Percentiles rank a stretch among this genome's conserved stretches.
Evolutionary conservation across 2,888 invertebrate genomes (phyloP).

Genomic region (Campoplex capitator): DNA sequence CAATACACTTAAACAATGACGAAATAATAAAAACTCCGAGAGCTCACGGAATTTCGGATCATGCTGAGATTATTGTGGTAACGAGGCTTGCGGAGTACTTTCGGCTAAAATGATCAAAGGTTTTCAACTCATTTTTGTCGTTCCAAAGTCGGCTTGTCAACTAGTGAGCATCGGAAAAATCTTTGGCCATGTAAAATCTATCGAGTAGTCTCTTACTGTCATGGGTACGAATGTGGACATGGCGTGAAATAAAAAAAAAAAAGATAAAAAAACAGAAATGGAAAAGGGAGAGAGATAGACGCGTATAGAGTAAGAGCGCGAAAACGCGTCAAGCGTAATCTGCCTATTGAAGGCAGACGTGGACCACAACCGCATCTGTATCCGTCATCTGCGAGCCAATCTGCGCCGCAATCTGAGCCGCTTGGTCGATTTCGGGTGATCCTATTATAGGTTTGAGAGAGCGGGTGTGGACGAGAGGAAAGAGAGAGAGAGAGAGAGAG

Average conservation of each 20-base stretch:
- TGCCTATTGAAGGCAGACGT: constrained; percentile 76
- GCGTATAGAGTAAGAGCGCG: constrained; percentile 35
- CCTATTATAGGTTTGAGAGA: constrained; percentile 81
- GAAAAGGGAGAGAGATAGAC: constrained; percentile 20
- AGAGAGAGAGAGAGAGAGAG: constrained; percentile 43
- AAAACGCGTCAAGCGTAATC: constrained; percentile 77
- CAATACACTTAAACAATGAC: too few species aligned
- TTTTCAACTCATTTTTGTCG: not conserved
- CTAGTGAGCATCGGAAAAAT: not conserved
- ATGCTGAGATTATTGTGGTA: not conserved
- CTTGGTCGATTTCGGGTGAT: constrained; percentile 81
- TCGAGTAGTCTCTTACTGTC: not conserved
- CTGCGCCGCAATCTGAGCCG: constrained; percentile 79
- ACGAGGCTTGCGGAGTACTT: not conserved
- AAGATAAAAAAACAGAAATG: constrained; percentile 1
- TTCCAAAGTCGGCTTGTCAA: not conserved
- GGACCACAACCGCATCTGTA: constrained; percentile 77
- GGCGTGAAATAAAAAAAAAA: not conserved
- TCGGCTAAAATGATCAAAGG: not conserved
- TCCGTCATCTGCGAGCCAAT: constrained; percentile 80
- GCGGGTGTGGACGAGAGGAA: constrained; percentile 71
- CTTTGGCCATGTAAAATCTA: not conserved
- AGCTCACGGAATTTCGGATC: too few species aligned
- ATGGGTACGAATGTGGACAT: not conserved
- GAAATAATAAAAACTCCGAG: too few species aligned